phyloP scores from a whole-genome alignment of 2,888 invertebrate genomes.

The Ceramica pisi region DNA sequence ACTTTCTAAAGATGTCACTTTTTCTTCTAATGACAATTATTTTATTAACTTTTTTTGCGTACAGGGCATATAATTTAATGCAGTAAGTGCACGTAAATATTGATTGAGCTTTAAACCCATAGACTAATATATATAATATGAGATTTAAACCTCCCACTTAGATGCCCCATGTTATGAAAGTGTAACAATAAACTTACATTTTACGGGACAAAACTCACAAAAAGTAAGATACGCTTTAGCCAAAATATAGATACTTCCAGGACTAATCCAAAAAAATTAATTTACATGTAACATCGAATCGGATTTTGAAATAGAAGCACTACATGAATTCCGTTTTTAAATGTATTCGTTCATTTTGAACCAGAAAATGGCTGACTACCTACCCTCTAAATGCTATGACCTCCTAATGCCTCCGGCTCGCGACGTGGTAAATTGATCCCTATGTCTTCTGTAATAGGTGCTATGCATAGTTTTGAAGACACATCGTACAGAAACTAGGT shows the following conservation, averaged over 20 bases:
- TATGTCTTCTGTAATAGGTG: conserved; percentile 48
- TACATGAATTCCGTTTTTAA: conserved; percentile 51
- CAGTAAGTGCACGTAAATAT: no score
- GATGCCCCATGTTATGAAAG: background rate
- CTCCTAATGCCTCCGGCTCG: conserved; percentile 49
- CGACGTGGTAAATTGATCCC: conserved; percentile 36
- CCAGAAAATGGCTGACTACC: conserved; percentile 54
- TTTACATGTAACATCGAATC: background rate
- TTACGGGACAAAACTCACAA: background rate
- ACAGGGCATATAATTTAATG: no score
- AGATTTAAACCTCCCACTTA: no score
- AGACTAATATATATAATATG: no score
- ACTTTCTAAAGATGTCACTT: no score
- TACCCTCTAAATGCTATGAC: conserved; percentile 58
- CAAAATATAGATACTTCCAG: no score
- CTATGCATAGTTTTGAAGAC: conserved; percentile 40
- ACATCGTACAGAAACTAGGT: conserved; percentile 64
- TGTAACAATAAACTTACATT: background rate
- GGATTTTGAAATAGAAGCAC: conserved; percentile 31
- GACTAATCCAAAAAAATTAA: background rate
- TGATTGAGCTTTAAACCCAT: no score
- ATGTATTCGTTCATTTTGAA: conserved; percentile 58
- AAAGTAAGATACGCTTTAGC: background rate
- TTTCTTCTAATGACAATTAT: no score
- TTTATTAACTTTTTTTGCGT: background rate